Evolutionary conservation across 2,113 vertebrate species (phyloP).

Genomic region (Gallinago undulata): DNA sequence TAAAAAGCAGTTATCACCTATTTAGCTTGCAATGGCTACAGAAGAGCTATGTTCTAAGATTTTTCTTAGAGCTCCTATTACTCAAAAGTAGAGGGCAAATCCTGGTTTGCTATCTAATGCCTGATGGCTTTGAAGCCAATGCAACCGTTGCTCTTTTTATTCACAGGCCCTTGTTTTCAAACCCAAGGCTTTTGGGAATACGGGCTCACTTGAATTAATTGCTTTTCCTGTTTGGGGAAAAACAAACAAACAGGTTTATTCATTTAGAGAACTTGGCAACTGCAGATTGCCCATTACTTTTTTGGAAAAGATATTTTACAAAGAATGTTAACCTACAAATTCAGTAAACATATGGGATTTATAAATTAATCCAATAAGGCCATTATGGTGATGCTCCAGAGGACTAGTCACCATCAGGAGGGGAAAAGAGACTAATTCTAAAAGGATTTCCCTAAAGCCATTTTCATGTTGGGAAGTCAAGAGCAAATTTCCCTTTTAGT

Average conservation of each 20-base stretch:
- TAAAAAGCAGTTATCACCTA: not conserved
- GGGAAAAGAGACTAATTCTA: not conserved
- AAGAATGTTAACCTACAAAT: not conserved
- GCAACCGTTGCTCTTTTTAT: not conserved
- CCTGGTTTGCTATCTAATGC: not conserved
- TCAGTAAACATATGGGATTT: not conserved
- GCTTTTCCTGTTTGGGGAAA: conserved; percentile 14
- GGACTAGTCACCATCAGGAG: not conserved
- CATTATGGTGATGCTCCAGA: not conserved
- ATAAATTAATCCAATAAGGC: not conserved
- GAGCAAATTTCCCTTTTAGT: not conserved
- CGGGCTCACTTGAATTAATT: conserved; percentile 39
- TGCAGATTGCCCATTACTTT: not conserved
- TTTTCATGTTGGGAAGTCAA: conserved; percentile 1
- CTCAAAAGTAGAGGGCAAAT: conserved; percentile 4
- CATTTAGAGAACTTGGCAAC: conserved; percentile 24
- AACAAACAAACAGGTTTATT: conserved; percentile 33
- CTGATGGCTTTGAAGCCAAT: not conserved
- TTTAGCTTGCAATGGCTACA: not conserved
- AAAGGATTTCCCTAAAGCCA: conserved; percentile 2
- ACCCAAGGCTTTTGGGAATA: not conserved
- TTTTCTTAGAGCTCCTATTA: not conserved
- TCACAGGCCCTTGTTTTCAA: conserved; percentile 19
- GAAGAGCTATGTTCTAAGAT: not conserved
- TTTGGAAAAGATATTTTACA: not conserved